A percentile compares a stretch with the other conserved stretches of the same genome.
phyloP scores from a whole-genome alignment of 2,113 vertebrate species.

The Microcebus griseorufus region DNA sequence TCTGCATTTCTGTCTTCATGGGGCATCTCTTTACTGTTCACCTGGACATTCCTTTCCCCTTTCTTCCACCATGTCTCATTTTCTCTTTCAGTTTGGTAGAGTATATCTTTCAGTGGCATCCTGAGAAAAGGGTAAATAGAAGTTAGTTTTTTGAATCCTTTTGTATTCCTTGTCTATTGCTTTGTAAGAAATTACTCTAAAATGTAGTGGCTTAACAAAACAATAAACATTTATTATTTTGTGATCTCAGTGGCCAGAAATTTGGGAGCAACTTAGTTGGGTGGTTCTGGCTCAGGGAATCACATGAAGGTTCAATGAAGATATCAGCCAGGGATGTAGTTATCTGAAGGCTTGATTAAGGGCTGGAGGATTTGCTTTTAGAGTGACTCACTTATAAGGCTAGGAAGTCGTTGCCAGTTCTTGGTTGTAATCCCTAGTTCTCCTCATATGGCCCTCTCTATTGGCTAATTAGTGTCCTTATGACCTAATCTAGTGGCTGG shows the following conservation, averaged over 20 bases:
- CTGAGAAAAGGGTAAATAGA: not conserved
- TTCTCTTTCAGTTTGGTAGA: not conserved
- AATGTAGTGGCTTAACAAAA: not conserved
- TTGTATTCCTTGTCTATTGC: not conserved
- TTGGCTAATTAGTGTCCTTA: not conserved
- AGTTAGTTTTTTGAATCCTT: not conserved
- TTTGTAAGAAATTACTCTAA: conserved; percentile 31
- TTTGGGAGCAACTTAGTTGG: not conserved
- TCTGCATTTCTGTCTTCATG: not conserved
- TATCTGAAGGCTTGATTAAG: not conserved
- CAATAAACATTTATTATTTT: not conserved
- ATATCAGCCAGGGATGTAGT: not conserved
- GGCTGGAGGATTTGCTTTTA: not conserved
- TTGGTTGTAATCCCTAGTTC: not conserved
- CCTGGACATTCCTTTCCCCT: not conserved
- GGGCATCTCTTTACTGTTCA: not conserved
- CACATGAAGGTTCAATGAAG: not conserved
- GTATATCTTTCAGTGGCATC: not conserved
- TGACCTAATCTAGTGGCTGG: not conserved
- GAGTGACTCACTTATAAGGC: not conserved
- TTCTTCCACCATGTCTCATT: not conserved
- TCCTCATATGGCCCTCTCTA: not conserved
- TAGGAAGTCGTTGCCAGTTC: not conserved
- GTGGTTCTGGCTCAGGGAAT: not conserved
- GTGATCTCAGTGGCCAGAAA: not conserved